Evolutionary conservation across 2,797 vertebrate species (phyloP), one percentile per base, ranked within the genome.

Genomic region (Helostoma temminkii): DNA sequence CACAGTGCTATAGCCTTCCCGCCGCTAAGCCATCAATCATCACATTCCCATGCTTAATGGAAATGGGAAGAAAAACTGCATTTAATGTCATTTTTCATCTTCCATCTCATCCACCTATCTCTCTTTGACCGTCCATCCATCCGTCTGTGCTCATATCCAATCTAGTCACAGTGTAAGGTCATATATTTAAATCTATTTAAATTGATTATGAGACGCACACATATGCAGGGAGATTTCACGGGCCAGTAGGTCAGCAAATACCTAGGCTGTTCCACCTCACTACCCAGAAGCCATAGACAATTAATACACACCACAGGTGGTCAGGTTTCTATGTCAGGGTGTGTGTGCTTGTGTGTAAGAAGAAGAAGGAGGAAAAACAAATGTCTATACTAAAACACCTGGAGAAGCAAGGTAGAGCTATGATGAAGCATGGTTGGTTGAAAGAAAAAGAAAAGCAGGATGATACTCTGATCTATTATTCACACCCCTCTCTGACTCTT

Each of bases 161-260:
- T 74, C 80, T 26, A 43, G 63, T 70, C 67, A 6, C 71, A 71
- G 56, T 57, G 67, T 75, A 50, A 77, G 81, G 71, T 71, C 61
- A 3, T 86, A 88, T 66, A 87, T 89, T 88, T 81, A 78, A 80
- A 91, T 86, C 76, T 77, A 91, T 90, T 88, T 89, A 85, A 87
- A 91, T 86, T 80, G 76, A 85, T 88, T n/a, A 89, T 88, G 83
- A 88, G 83, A 59, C 30, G 15, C 22, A 65, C 75, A 76, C 72
- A 72, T 76, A 80, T 76, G 78, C 56, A 36, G 63, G 43, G 28
- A 80, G 81, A 90, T 89, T 88, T 90, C 80, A 86, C 48, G 43
- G 80, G 58, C 71, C 36, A 48, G 61, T 75, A 64, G 83, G 66
- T 91, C 83, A 81, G 83, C 81, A 85, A 88, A 86, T 86, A 84